These are phyloP conservation scores for Alviniconcha strummeri DNA, from an alignment of 2,888 invertebrate species.

Conservation along the genomic window DNA sequence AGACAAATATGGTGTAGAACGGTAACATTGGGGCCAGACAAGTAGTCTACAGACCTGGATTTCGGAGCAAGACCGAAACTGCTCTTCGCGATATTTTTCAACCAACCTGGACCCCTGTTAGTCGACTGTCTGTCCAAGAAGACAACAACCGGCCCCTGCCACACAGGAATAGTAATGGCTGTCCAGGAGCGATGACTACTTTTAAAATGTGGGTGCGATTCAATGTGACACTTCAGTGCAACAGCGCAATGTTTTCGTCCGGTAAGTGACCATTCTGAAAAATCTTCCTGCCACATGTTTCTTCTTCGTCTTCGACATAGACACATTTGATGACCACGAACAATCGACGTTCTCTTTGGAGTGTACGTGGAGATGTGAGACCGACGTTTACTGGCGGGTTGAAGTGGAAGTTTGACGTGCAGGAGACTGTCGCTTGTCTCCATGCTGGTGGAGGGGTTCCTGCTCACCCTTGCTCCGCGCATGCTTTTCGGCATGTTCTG, in stretches of 20 bases:
- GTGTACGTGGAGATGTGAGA: neutral
- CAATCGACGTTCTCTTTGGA: neutral
- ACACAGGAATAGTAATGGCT: too few species aligned
- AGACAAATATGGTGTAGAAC: too few species aligned
- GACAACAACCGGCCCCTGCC: too few species aligned
- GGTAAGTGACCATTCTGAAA: neutral
- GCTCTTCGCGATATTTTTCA: too few species aligned
- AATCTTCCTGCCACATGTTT: neutral
- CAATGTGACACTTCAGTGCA: neutral
- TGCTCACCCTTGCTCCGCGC: constrained; percentile 32
- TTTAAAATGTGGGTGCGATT: too few species aligned
- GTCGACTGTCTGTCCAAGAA: too few species aligned
- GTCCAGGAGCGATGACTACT: too few species aligned
- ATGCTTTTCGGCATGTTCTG: constrained; percentile 43
- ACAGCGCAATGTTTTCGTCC: too few species aligned
- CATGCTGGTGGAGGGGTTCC: constrained; percentile 32
- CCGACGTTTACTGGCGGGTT: neutral
- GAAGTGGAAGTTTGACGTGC: constrained; percentile 8
- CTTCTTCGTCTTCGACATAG: neutral
- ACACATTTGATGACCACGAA: neutral
- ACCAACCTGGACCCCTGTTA: too few species aligned
- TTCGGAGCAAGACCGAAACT: too few species aligned
- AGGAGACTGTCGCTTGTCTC: constrained; percentile 15
- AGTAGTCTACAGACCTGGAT: too few species aligned
- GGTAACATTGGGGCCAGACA: too few species aligned